phyloP scores from a whole-genome alignment of 2,797 vertebrate species.

The Graptemys geographica region DNA sequence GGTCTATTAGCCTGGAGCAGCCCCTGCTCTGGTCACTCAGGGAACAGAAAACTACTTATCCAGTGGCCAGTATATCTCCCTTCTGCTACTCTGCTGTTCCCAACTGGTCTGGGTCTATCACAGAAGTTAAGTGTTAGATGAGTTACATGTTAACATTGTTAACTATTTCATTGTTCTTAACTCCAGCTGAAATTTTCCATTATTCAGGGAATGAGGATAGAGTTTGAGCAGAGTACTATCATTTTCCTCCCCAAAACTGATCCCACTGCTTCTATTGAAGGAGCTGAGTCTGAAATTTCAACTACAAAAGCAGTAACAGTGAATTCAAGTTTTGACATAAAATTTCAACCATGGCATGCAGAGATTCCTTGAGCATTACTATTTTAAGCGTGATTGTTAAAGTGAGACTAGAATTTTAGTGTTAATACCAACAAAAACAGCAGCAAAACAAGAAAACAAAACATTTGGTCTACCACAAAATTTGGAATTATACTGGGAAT shows the following conservation, averaged over 20 bases:
- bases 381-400: not conserved
- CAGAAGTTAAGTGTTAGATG: not conserved
- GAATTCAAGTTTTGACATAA: not conserved
- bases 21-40: too few species aligned
- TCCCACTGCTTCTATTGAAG: not conserved
- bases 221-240: not conserved
- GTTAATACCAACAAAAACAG: not conserved
- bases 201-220: not conserved
- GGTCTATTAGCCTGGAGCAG: too few species aligned
- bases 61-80: too few species aligned
- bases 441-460: not conserved
- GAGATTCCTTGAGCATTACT: not conserved
- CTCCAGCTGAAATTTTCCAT: not conserved
- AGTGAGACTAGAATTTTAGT: not conserved
- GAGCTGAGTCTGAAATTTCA: not conserved
- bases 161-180: not conserved
- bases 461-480: not conserved
- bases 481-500: not conserved
- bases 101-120: too few species aligned
- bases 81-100: too few species aligned
- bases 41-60: too few species aligned
- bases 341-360: not conserved
- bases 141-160: not conserved
- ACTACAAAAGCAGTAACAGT: not conserved
- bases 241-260: too few species aligned